These are phyloP conservation scores for Nasonia oneida DNA, from an alignment of 2,888 invertebrate genomes.

Conservation along the genomic window DNA sequence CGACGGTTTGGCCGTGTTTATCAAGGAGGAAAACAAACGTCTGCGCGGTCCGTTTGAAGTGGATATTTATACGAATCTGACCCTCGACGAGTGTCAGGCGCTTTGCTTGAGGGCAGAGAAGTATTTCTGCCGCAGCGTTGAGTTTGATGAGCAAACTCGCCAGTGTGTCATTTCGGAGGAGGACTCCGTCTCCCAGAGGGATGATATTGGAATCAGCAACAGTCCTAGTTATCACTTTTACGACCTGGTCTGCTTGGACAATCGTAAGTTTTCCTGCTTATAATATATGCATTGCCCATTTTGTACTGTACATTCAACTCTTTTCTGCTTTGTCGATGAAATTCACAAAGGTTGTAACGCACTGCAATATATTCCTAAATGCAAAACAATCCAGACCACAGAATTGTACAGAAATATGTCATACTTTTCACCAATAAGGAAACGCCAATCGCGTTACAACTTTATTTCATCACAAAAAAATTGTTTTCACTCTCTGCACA, in stretches of 20 bases:
- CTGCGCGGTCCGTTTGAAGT: constrained; percentile 94
- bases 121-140: constrained; percentile 94
- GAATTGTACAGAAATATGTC: not conserved
- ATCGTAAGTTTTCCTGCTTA: constrained; percentile 85
- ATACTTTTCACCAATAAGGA: not conserved
- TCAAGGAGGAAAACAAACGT: constrained; percentile 93
- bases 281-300: not conserved
- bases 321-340: not conserved
- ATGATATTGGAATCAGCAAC: constrained; percentile 91
- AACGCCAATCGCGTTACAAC: not conserved
- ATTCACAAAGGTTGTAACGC: not conserved
- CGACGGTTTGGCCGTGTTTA: constrained; percentile 92
- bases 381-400: no score
- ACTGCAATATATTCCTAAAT: no score
- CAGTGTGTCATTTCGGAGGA: constrained; percentile 95
- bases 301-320: not conserved
- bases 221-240: constrained; percentile 93
- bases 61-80: constrained; percentile 91
- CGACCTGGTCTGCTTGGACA: constrained; percentile 93
- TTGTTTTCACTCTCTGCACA: not conserved
- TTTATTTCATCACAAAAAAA: constrained; percentile 9
- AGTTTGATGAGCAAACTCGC: constrained; percentile 92
- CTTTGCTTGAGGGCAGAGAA: constrained; percentile 93
- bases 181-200: constrained; percentile 93
- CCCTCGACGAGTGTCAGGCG: constrained; percentile 92